Base-by-base conservation (phyloP, 2,113 vertebrate genomes). In the Lepidothrix coronata region DNA sequence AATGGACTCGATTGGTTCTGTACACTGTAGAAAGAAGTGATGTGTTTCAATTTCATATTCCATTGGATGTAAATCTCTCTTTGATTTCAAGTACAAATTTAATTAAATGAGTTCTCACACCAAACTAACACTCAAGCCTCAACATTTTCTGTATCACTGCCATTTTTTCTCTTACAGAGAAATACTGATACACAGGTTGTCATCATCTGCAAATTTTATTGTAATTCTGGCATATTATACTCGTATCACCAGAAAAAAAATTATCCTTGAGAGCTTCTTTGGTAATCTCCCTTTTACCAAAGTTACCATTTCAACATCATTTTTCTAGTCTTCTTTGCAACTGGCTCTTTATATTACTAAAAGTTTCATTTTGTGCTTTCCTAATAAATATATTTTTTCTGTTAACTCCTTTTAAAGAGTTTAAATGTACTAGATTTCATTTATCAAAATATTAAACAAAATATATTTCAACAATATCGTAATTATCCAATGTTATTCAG, bases 1-100 rank as follows among this genome's bases (percentile, higher is more conserved):
- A 19, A 48, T 49, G 9, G 35, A 7, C 17, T 76, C 0, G 0
- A 33, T 22, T 13, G 1, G 7, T 66, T 75, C 46, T 35, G 23
- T 39, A 28, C 9, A 4, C 5, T 14, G 8, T 43, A 88, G 39
- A 51, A 51, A 51, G 12, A 49, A 15, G 7, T 44, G 14, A 39
- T 65, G 62, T 39, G 3, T 59, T 39, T 31, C n/a, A 41, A 14
- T 70, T 75, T 71, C 5, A 6, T 13, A 4, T 71, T 76, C 24
- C 20, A n/a, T 7, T 55, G 31, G 11, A 28, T 39, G 49, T 44
- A 85, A 76, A 80, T 21, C 8, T 58, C 5, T 58, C 25, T 74
- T 57, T 62, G 10, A 14, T 39, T 88, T 75, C 39, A 24, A 75
- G 3, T 9, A 65, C 66, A 61, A 80, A 49, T 55, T 55, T 66